A percentile compares a stretch with the other conserved stretches of the same genome.
Conservation (phyloP, 2,797 vertebrate genomes). For the Choloepus didactylus region DNA sequence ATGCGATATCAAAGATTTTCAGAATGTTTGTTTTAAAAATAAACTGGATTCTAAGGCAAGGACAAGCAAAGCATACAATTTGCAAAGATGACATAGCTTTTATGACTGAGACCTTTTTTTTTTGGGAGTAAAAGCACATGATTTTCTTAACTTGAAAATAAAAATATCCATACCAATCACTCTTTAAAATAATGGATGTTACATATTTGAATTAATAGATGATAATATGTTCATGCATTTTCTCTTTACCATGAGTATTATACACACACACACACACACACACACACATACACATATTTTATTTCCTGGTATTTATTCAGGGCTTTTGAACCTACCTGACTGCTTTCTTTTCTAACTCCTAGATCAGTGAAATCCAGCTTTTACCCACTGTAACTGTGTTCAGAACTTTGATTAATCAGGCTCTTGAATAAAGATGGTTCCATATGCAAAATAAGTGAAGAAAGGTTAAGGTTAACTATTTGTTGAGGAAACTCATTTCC, state of each 20-base stretch:
- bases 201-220: slow-evolving; percentile 18
- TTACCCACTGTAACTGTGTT: background rate
- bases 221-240: background rate
- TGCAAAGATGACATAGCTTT: slow-evolving; percentile 72
- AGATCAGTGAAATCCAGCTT: background rate
- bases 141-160: slow-evolving; percentile 58
- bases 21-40: slow-evolving; percentile 88
- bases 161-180: background rate
- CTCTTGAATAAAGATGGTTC: background rate
- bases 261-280: background rate
- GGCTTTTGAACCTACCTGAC: background rate
- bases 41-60: slow-evolving; percentile 80
- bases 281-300: background rate
- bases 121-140: background rate
- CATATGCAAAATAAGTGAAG: background rate
- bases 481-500: slow-evolving; percentile 29
- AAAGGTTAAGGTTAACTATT: slow-evolving; percentile 19
- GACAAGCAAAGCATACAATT: slow-evolving; percentile 68
- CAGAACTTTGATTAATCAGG: background rate
- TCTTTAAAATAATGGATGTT: slow-evolving; percentile 44
- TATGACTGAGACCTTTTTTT: background rate
- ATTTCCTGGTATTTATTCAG: background rate
- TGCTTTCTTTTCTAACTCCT: background rate
- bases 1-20: slow-evolving; percentile 84
- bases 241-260: background rate